Percentiles rank a stretch among this genome's conserved stretches.
Evolutionary conservation across 2,113 vertebrate species (phyloP).

Genomic region (Narcine bancroftii): DNA sequence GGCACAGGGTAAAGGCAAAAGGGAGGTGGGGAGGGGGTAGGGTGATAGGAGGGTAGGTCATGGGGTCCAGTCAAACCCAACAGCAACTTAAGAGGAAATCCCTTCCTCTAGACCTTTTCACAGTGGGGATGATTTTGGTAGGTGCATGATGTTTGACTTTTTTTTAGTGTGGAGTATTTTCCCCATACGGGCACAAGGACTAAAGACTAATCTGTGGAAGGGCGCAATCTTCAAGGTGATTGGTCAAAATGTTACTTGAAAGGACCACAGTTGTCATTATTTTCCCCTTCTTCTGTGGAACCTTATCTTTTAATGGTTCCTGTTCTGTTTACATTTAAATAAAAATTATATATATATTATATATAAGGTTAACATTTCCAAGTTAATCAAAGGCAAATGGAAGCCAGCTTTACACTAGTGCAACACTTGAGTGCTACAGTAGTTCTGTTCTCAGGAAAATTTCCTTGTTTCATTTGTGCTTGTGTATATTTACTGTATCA

Average conservation of each 20-base stretch:
- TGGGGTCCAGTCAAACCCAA: not conserved
- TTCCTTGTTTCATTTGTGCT: constrained; percentile 30
- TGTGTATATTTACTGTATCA: constrained; percentile 19
- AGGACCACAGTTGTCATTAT: constrained; percentile 39
- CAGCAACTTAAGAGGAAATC: not conserved
- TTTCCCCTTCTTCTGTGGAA: constrained; percentile 12
- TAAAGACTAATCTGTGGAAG: constrained; percentile 11
- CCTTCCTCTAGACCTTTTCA: constrained; percentile 12
- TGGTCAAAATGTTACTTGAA: constrained; percentile 40
- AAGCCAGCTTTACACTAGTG: constrained; percentile 38
- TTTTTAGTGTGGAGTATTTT: not conserved
- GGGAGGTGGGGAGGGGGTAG: not conserved
- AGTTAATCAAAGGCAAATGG: constrained; percentile 37
- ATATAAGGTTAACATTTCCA: constrained; percentile 34
- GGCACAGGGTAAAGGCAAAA: constrained; percentile 2
- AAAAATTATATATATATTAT: constrained; percentile 38
- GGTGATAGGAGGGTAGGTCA: not conserved
- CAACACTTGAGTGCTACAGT: constrained; percentile 41
- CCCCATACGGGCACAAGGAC: constrained; percentile 25
- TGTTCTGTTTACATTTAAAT: constrained; percentile 38
- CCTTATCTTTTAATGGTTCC: constrained; percentile 34
- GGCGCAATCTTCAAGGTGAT: not conserved
- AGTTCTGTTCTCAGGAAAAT: constrained; percentile 43
- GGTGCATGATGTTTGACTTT: constrained; percentile 13
- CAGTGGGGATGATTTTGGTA: not conserved